A percentile compares a stretch with the other conserved stretches of the same genome.
Conservation (phyloP, 92 coral and sea anemone species). For the Heliopora coerulea region DNA sequence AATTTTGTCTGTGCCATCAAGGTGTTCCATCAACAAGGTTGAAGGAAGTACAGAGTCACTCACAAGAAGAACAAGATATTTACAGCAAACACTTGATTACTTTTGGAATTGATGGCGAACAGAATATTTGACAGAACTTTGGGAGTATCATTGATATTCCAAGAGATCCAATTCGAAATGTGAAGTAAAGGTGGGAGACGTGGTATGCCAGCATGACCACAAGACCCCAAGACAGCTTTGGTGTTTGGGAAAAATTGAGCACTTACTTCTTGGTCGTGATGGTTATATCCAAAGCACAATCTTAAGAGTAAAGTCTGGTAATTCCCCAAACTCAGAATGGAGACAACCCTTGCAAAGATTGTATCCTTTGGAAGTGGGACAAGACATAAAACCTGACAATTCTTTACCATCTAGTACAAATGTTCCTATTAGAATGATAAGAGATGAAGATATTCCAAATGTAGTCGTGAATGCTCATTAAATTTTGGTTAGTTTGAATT, state of each 20-base stretch:
- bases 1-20: conserved; percentile 10
- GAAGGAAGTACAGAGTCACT: neutral
- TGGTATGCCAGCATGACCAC: conserved; percentile 39
- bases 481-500: no score
- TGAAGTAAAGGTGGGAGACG: conserved; percentile 46
- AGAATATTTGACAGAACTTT: conserved; percentile 49
- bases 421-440: no score
- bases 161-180: conserved; percentile 36
- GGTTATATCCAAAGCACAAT: conserved; percentile 47
- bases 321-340: conserved; percentile 23
- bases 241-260: conserved; percentile 48
- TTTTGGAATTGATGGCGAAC: conserved; percentile 47
- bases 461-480: no score
- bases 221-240: conserved; percentile 42
- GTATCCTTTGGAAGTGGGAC: no score
- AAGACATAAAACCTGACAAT: no score
- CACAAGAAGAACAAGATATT: conserved; percentile 22
- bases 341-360: conserved; percentile 31
- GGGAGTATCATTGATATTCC: conserved; percentile 42
- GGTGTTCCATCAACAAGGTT: neutral
- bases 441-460: no score
- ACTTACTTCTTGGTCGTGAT: conserved; percentile 45
- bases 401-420: no score
- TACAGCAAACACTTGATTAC: conserved; percentile 32
- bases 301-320: conserved; percentile 38